phyloP scores from a whole-genome alignment of 2,797 vertebrate genomes.

The Anableps anableps region DNA sequence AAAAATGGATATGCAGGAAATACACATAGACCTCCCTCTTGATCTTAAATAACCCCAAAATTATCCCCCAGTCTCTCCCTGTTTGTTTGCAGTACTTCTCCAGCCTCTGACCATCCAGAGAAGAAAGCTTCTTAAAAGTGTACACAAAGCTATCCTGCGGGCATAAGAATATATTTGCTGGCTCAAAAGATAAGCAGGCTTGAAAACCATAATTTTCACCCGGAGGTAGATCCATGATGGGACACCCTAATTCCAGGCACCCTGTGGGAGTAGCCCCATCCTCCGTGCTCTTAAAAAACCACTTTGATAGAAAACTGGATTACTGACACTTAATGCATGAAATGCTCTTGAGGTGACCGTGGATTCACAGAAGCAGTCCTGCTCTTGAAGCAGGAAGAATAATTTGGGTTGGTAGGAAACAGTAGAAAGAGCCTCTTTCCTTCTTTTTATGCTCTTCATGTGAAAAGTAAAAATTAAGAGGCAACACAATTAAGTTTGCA shows the following conservation, averaged over 20 bases:
- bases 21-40: slow-evolving; percentile 1
- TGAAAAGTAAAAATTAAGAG: neutral
- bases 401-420: slow-evolving; percentile 4
- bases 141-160: slow-evolving; percentile 38
- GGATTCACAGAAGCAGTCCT: slow-evolving; percentile 12
- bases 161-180: slow-evolving; percentile 48
- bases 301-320: slow-evolving; percentile 55
- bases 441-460: neutral
- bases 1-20: neutral
- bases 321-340: slow-evolving; percentile 29
- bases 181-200: slow-evolving; percentile 13
- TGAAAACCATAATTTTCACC: slow-evolving; percentile 50
- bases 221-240: slow-evolving; percentile 47
- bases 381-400: slow-evolving; percentile 4
- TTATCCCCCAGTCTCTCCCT: neutral
- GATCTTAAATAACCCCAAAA: slow-evolving; percentile 17
- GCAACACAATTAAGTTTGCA: neutral
- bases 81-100: slow-evolving; percentile 23
- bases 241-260: slow-evolving; percentile 33
- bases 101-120: slow-evolving; percentile 22
- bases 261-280: slow-evolving; percentile 28
- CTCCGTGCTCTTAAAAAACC: slow-evolving; percentile 28
- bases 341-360: slow-evolving; percentile 26
- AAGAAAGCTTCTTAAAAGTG: slow-evolving; percentile 22
- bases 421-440: neutral